A percentile compares a stretch with the other conserved stretches of the same genome.
phyloP scores from a whole-genome alignment of 2,888 invertebrate species.

The Cerceris rybyensis region DNA sequence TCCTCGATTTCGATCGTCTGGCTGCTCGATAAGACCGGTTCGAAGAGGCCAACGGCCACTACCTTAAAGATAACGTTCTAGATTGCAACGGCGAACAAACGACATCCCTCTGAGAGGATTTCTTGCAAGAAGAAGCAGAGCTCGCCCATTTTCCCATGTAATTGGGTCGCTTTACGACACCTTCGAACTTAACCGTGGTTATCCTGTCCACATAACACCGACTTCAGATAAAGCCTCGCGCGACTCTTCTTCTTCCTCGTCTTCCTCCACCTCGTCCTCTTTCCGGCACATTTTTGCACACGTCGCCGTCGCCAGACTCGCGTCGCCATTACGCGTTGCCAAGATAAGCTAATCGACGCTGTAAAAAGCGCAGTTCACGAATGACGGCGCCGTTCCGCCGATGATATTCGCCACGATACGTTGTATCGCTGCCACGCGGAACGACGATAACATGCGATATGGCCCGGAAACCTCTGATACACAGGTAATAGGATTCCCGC shows the following conservation, averaged over 20 bases:
- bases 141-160: conserved; percentile 41
- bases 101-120: conserved; percentile 4
- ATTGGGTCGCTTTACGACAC: conserved; percentile 70
- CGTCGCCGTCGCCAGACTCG: conserved; percentile 36
- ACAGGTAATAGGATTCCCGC: conserved; percentile 25
- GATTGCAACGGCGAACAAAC: conserved; percentile 1
- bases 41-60: conserved; percentile 5
- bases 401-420: conserved; percentile 47
- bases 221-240: conserved; percentile 64
- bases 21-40: conserved; percentile 30
- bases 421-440: conserved; percentile 32
- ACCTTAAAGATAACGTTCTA: conserved; percentile 11
- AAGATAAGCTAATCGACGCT: conserved; percentile 71
- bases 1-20: conserved; percentile 36
- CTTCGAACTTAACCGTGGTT: conserved; percentile 44
- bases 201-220: conserved; percentile 39
- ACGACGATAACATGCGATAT: conserved; percentile 43
- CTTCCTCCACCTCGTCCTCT: conserved; percentile 36
- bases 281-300: conserved; percentile 45
- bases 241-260: conserved; percentile 8
- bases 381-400: conserved; percentile 60
- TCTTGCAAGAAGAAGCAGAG: conserved; percentile 4
- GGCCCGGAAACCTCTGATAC: conserved; percentile 47
- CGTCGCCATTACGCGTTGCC: conserved; percentile 55
- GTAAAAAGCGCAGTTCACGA: conserved; percentile 66